Conservation (phyloP, 1,140 invertebrate species). For the Drosophila ambigua region DNA sequence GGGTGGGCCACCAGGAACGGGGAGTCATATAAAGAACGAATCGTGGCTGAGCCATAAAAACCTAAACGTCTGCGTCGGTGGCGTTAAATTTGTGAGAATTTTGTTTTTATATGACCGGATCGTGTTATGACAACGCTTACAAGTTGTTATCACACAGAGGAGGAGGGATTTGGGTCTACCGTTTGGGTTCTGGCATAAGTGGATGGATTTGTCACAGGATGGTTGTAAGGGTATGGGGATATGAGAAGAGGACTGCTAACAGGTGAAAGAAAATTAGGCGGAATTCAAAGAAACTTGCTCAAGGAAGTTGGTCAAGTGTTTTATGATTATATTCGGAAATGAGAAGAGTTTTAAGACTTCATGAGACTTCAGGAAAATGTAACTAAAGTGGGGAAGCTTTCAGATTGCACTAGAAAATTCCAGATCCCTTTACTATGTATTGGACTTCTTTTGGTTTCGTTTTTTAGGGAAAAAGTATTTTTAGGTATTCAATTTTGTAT, state of each 20-base stretch:
- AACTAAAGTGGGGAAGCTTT: background rate
- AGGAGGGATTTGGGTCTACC: background rate
- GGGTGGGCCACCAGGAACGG: background rate
- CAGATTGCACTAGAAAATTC: background rate
- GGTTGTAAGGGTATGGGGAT: slow-evolving; percentile 1
- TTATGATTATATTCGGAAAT: slow-evolving; percentile 1
- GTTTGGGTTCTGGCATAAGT: slow-evolving; percentile 20
- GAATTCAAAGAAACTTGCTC: background rate
- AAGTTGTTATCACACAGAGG: slow-evolving; percentile 57
- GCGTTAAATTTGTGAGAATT: slow-evolving; percentile 68
- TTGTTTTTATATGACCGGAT: slow-evolving; percentile 70
- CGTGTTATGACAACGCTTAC: slow-evolving; percentile 72
- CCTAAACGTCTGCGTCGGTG: slow-evolving; percentile 56
- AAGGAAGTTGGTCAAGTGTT: slow-evolving; percentile 15
- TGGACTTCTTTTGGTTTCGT: too few species aligned
- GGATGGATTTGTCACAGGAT: slow-evolving; percentile 35
- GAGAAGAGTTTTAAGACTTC: too few species aligned
- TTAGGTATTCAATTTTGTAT: too few species aligned
- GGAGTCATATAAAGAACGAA: slow-evolving; percentile 14
- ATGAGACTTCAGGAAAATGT: background rate
- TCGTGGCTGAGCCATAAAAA: slow-evolving; percentile 53
- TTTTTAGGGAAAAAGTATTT: too few species aligned
- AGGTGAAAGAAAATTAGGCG: slow-evolving; percentile 1
- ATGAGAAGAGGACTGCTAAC: background rate
- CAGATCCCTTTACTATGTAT: too few species aligned